Conservation (phyloP, 2,113 vertebrate genomes). For the Phrynosoma platyrhinos region DNA sequence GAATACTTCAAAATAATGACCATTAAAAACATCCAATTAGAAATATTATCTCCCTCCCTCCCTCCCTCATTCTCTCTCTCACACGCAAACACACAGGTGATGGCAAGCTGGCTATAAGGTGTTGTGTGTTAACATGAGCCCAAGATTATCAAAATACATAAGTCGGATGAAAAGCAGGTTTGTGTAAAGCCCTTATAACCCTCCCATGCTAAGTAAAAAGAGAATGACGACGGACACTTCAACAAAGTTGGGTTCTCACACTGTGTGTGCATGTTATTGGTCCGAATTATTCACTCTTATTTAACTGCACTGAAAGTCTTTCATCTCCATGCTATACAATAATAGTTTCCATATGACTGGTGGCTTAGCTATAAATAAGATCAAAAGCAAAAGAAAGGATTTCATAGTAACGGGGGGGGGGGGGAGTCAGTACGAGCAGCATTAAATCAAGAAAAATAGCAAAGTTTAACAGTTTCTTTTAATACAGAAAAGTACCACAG, state of each 20-base stretch:
- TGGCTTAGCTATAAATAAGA: constrained; percentile 84
- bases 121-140: constrained; percentile 57
- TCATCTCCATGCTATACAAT: constrained; percentile 78
- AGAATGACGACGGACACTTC: constrained; percentile 45
- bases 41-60: no score
- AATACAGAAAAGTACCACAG: constrained; percentile 36
- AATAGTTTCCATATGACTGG: constrained; percentile 82
- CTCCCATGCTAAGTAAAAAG: constrained; percentile 55
- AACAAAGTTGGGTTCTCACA: constrained; percentile 63
- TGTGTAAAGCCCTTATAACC: constrained; percentile 60
- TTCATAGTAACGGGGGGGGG: constrained; percentile 68
- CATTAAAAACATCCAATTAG: background rate
- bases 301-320: constrained; percentile 76
- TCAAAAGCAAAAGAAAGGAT: constrained; percentile 82
- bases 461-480: constrained; percentile 60
- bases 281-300: constrained; percentile 74
- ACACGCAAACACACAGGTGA: background rate
- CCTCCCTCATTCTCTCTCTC: background rate
- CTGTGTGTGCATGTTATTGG: constrained; percentile 62
- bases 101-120: constrained; percentile 23
- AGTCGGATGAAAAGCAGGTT: constrained; percentile 67
- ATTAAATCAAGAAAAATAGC: constrained; percentile 73
- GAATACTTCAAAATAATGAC: background rate
- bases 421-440: constrained; percentile 73
- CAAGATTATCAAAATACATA: constrained; percentile 48